Base-by-base conservation (phyloP, 64 coral and sea anemone genomes). In the Montipora cactus region DNA sequence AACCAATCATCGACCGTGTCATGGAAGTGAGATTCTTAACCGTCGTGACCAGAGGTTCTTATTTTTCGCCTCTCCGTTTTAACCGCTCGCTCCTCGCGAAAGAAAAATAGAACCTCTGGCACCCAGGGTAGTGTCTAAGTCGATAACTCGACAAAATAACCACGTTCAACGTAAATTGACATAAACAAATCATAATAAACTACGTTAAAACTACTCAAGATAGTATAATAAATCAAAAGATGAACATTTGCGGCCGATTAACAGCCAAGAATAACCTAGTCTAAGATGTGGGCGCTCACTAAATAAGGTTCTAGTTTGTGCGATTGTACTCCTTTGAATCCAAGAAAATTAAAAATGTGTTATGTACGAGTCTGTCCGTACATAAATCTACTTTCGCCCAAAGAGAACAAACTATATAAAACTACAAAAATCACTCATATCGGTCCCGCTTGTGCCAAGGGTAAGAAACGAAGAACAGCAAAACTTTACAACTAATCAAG, bases 201-300 rank as follows among this genome's bases (percentile, higher is more conserved):
- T 70, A 70, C 67, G 67, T 70, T 70, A 70, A 70, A 70, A 70
- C 67, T 70, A 70, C 67, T 70, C 67, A 15, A 70, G 67, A 70
- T 22, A 14, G 15, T 19, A 70, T 70, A 21, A 70, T 19, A 16
- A 21, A 21, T 21, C n/a, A 70, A 16, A 62, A 70, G 67, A 19
- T 70, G 67, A 70, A 70, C 67, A 70, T 70, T 70, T 70, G 14
- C 67, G 3, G 67, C n/a, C n/a, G 67, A 70, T 70, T 70, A 70
- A 70, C 67, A 70, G 67, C 67, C 67, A 9, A 70, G n/a, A 70
- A 21, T 6, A 57, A 57, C 53, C 7, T 57, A 57, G 53, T 57
- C 53, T 21, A 70, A 70, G 16, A 22, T 70, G 67, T 15, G 67
- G 67, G 67, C 67, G 67, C 16, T 20, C 6, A 70, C 67, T 70